phyloP scores from a whole-genome alignment of 2,888 invertebrate species.

The Ceratothoa steindachneri region DNA sequence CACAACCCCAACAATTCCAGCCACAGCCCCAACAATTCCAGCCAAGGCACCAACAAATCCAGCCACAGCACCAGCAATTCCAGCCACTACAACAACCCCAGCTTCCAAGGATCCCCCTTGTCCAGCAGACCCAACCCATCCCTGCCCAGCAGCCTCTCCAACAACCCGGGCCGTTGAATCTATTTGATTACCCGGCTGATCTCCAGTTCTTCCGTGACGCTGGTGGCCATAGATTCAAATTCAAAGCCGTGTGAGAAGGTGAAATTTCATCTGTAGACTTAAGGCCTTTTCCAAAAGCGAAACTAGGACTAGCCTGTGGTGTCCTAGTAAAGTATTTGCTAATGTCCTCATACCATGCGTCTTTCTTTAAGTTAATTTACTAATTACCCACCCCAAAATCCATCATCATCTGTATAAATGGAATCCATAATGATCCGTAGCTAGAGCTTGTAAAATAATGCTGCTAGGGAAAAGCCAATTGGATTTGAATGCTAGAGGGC shows the following conservation, averaged over 20 bases:
- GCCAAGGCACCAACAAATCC: neutral
- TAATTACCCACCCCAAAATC: neutral
- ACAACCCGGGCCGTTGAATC: conserved; percentile 26
- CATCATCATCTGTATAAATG: no score
- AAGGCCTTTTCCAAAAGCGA: no score
- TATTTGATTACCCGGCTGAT: conserved; percentile 45
- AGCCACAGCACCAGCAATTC: neutral
- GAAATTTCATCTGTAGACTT: no score
- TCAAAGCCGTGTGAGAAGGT: conserved; percentile 26
- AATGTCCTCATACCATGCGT: no score
- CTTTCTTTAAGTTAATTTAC: neutral
- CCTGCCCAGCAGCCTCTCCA: no score
- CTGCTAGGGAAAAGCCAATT: no score
- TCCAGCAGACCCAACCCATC: neutral
- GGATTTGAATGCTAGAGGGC: no score
- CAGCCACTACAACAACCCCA: conserved; percentile 1
- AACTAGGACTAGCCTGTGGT: no score
- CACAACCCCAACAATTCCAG: neutral
- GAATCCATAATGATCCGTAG: no score
- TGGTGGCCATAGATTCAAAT: conserved; percentile 36
- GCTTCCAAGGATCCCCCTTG: neutral
- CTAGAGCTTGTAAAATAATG: no score
- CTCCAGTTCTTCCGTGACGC: conserved; percentile 34
- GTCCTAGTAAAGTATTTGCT: no score
- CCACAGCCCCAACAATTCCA: neutral